Evolutionary conservation across 2,797 vertebrate species (phyloP).

Genomic region (Euphonia xanthogaster): DNA sequence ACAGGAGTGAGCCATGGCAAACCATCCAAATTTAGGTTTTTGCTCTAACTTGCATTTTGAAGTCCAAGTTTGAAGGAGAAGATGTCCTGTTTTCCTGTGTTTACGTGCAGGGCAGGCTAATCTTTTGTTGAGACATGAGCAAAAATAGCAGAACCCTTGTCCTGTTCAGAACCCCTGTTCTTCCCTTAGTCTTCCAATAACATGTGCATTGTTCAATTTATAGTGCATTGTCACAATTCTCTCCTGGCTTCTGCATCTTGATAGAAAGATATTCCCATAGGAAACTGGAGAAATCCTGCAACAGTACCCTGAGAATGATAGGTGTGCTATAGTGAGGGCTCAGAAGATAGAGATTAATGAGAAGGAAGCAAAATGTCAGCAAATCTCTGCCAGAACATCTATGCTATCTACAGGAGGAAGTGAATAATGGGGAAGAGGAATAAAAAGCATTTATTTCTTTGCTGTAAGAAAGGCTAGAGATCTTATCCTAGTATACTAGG

Average conservation of each 20-base stretch:
- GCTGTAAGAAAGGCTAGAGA: not conserved
- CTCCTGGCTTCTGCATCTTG: not conserved
- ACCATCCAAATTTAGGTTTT: not conserved
- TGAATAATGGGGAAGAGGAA: not conserved
- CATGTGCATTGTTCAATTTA: not conserved
- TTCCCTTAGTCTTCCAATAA: not conserved
- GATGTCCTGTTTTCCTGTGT: not conserved
- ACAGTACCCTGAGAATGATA: not conserved
- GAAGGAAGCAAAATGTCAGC: constrained; percentile 20
- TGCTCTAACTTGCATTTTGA: not conserved
- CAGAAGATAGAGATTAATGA: not conserved
- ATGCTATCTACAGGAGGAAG: not conserved
- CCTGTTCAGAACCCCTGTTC: not conserved
- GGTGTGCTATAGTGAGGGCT: not conserved
- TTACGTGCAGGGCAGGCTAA: not conserved
- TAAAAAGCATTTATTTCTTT: not conserved
- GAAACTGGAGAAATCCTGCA: not conserved
- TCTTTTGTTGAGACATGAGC: not conserved
- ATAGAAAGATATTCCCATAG: not conserved
- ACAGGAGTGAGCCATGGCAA: not conserved
- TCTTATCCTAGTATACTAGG: not conserved
- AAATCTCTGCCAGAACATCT: not conserved
- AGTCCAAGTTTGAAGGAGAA: not conserved
- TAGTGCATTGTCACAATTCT: not conserved
- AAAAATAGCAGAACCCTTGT: not conserved